Conservation (phyloP, 2,888 invertebrate genomes). For the Horisme vitalbata region DNA sequence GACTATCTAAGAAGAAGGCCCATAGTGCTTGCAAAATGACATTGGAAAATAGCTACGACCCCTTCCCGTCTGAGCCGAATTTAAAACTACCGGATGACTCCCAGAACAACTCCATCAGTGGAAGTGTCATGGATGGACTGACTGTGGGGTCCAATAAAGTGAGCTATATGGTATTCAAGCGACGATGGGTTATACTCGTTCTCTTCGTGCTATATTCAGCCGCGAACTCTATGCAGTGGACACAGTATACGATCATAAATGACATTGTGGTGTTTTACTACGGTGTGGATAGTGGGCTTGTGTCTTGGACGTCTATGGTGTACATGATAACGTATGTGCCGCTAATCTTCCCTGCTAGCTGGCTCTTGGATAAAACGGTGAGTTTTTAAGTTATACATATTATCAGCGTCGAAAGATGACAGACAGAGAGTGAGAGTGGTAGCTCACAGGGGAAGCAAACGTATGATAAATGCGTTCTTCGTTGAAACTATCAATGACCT, state of each 20-base stretch:
- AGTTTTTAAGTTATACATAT: slow-evolving; percentile 70
- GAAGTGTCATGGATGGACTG: slow-evolving; percentile 57
- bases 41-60: slow-evolving; percentile 14
- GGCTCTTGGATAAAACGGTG: slow-evolving; percentile 96
- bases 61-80: slow-evolving; percentile 39
- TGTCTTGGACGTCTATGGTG: slow-evolving; percentile 98
- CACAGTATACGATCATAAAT: slow-evolving; percentile 95
- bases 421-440: too few relatives aligned
- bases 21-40: slow-evolving; percentile 13
- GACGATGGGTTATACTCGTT: slow-evolving; percentile 91
- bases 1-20: too few relatives aligned
- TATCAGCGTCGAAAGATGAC: too few relatives aligned
- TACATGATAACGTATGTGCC: slow-evolving; percentile 99
- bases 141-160: slow-evolving; percentile 32
- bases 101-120: slow-evolving; percentile 42
- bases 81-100: slow-evolving; percentile 39
- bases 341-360: slow-evolving; percentile 97
- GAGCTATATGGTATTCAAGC: slow-evolving; percentile 83
- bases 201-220: slow-evolving; percentile 95
- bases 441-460: too few relatives aligned
- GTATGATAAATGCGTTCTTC: too few relatives aligned
- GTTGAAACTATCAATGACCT: too few relatives aligned
- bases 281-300: slow-evolving; percentile 85
- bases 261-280: slow-evolving; percentile 91
- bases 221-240: slow-evolving; percentile 97